Base-by-base conservation (phyloP, 2,888 invertebrate species). In the Leptinotarsa juncta region DNA sequence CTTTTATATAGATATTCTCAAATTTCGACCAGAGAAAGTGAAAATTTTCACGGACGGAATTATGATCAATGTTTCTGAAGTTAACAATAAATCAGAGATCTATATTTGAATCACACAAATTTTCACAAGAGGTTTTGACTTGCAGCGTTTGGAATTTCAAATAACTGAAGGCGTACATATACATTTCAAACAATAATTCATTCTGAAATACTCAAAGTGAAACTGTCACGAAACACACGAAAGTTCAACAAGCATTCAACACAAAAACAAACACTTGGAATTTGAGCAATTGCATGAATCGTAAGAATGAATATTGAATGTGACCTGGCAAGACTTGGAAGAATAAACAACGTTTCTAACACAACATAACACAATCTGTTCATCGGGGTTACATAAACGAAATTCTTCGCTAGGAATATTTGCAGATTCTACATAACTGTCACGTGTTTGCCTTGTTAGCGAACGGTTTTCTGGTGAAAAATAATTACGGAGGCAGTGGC, bases 281-380 rank as follows among this genome's bases (percentile, higher is more conserved):
- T 42, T 62, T 67, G 69, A 72, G 70, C 72, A 75, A 75, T 75
- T 50, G 67, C 65, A 53, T 20, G 55, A 68, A 72, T 72, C 7
- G 15, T 10, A 60, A 16, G 51, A 71, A 55, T 71, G 69, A 68
- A 71, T 67, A 65, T 74, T 71, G 65, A 71, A 74, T 74, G 67
- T 74, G 70, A 71, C 69, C 65, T 74, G 70, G 67, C 53, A 65
- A 51, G 67, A 55, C 48, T 23, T 18, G 48, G 65, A 67, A 70
- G 70, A 65, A 70, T 74, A 71, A 71, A 71, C 70, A 74, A 69
- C 71, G 53, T 65, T 71, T 70, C 68, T 73, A 76, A 76, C 73
- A 55, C 53, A 73, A 76, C 57, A 14, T 67, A 70, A 73, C 76
- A 70, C 70, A 72, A 76, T 76, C 76, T 67, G 42, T 69, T 55